phyloP scores from a whole-genome alignment of 2,797 vertebrate species.

The Smutsia gigantea region DNA sequence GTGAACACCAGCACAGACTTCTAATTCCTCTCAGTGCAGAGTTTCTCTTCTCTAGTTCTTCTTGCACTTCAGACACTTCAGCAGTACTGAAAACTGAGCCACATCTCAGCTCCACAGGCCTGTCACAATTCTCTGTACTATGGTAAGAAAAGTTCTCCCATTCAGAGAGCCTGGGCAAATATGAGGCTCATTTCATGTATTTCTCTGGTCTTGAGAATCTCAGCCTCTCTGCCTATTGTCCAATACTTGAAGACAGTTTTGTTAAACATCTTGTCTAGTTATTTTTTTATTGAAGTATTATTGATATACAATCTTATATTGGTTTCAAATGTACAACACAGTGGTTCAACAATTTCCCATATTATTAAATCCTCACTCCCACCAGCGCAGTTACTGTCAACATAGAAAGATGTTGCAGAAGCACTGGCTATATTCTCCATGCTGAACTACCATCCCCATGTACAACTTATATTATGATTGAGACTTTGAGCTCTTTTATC shows the following conservation, averaged over 20 bases:
- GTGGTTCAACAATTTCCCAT: no score
- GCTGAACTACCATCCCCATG: no score
- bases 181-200: background rate
- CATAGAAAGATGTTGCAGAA: no score
- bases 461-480: no score
- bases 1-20: background rate
- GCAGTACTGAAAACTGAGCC: background rate
- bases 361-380: no score
- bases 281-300: no score
- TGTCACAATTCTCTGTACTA: background rate
- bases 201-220: background rate
- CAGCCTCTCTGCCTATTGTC: background rate
- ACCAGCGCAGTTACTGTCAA: no score
- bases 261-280: background rate
- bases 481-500: no score
- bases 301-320: no score
- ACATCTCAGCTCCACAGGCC: background rate
- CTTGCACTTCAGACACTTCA: background rate
- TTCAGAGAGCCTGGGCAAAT: background rate
- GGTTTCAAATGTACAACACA: no score
- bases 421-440: no score
- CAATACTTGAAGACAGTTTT: background rate
- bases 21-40: background rate
- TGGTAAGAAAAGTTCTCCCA: background rate
- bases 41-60: background rate